Conservation (phyloP, 53 echinoderm and acorn worm species). For the Stichopus horrens region DNA sequence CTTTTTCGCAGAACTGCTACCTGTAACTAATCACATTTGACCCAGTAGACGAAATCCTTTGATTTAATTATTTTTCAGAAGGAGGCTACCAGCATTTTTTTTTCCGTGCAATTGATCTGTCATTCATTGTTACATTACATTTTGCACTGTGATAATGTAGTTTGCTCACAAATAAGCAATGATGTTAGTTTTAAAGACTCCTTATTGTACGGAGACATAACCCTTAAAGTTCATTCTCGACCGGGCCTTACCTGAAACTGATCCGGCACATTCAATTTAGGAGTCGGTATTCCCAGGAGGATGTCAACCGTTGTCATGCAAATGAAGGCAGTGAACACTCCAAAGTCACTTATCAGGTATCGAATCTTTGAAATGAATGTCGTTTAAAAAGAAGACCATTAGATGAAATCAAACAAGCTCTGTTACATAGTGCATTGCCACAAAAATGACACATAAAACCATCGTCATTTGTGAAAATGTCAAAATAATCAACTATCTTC, state of each 20-base stretch:
- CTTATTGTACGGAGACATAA: background rate
- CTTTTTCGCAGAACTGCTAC: too few species aligned
- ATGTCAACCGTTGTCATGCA: constrained; percentile 82
- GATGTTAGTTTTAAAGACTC: background rate
- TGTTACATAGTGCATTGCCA: background rate
- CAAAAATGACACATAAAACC: background rate
- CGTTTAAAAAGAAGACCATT: background rate
- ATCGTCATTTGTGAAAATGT: too few species aligned
- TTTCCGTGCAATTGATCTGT: too few species aligned
- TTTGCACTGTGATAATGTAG: background rate
- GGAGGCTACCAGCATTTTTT: too few species aligned
- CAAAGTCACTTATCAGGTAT: constrained; percentile 85
- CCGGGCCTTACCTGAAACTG: constrained; percentile 68
- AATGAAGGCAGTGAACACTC: constrained; percentile 89
- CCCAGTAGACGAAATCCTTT: too few species aligned
- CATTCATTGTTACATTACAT: background rate
- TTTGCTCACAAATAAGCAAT: background rate
- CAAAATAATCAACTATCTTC: too few species aligned
- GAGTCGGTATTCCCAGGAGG: constrained; percentile 80
- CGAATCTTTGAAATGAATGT: constrained; percentile 65
- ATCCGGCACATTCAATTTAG: constrained; percentile 83
- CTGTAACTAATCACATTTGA: background rate
- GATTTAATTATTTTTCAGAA: too few species aligned
- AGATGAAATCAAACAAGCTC: background rate
- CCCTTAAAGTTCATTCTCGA: background rate